Base-by-base conservation (phyloP, 2,113 vertebrate genomes). In the Campylomormyrus numenius region DNA sequence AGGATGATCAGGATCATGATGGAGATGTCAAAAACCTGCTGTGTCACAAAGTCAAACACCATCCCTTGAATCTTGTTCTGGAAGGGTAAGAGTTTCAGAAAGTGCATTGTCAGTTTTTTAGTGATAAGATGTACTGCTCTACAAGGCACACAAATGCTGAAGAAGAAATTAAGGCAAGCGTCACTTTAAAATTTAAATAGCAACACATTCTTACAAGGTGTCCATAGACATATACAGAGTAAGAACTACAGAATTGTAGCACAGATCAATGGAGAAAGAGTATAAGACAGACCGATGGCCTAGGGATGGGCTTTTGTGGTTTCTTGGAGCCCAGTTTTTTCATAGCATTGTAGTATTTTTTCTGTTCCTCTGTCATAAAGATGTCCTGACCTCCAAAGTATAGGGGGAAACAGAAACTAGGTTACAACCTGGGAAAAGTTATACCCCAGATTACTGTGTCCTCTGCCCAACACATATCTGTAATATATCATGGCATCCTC, bases 381-480 rank as follows among this genome's bases (percentile, higher is more conserved):
- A 99, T 99, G 90, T 99, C 98, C 93, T 99, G 98, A 96, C 98
- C 98, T 97, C 98, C 98, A 96, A 99, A 99, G 98, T 99, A 96
- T 95, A 97, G 95, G 91, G 74, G 94, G 89, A 95, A 93, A 94
- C 93, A 93, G 52, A 90, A 58, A 92, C 15, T 92, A 90, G 94
- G 95, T 99, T 97, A 99, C 94, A 98, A 98, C 92, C 93, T 92
- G 66, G 53, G 31, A 88, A 3, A 42, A 87, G 86, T 13, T n/a
- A 45, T 62, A 62, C 56, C 21, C n/a, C 49, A 62, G 35, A 24
- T 5, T 66, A 45, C 9, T 53, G 50, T 87, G 24, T 17, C 85
- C 31, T 19, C 35, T 27, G 17, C 10, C 49, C 31, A 19, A 31
- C 58, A n/a, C 17, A 45, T 45, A 35, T 88, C 35, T 45, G 5